A percentile compares a stretch with the other conserved stretches of the same genome.
phyloP scores from a whole-genome alignment of 1,140 invertebrate species.

The Phortica variegata region DNA sequence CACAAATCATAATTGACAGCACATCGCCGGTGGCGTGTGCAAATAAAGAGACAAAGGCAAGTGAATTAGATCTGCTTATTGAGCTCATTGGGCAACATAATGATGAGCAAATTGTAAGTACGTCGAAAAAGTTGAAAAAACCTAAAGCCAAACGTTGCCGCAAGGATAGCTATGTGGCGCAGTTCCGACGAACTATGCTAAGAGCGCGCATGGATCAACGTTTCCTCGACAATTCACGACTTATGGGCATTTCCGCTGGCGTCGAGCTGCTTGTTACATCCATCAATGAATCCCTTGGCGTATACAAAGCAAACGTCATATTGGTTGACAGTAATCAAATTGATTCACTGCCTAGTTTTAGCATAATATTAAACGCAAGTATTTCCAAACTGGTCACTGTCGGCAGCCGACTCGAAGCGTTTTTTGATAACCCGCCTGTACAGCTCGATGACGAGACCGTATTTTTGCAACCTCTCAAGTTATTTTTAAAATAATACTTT shows the following conservation, averaged over 20 bases:
- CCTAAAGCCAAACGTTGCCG: slow-evolving; percentile 2
- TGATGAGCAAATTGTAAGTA: too few relatives aligned
- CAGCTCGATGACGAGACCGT: slow-evolving; percentile 11
- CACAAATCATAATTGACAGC: too few relatives aligned
- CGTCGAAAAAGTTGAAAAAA: too few relatives aligned
- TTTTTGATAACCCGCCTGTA: slow-evolving; percentile 9
- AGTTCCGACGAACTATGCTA: slow-evolving; percentile 8
- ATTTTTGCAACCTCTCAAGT: slow-evolving; percentile 19
- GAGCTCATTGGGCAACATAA: too few relatives aligned
- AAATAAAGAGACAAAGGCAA: too few relatives aligned
- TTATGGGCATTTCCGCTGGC: slow-evolving; percentile 8
- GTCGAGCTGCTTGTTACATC: slow-evolving; percentile 5
- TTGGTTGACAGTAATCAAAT: too few relatives aligned
- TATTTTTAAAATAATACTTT: too few relatives aligned
- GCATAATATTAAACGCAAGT: slow-evolving; percentile 8
- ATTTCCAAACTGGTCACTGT: too few relatives aligned
- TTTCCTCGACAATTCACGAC: slow-evolving; percentile 10
- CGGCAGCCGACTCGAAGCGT: slow-evolving; percentile 5
- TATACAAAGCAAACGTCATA: slow-evolving; percentile 11
- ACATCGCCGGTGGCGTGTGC: too few relatives aligned
- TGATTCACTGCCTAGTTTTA: slow-evolving; percentile 1
- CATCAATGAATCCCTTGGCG: slow-evolving; percentile 15
- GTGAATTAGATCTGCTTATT: too few relatives aligned
- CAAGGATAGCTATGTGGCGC: slow-evolving; percentile 16
- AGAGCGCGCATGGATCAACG: slow-evolving; percentile 15